Evolutionary conservation across 1,140 invertebrate species (phyloP).

Genomic region (Proctacanthus coquilletti): DNA sequence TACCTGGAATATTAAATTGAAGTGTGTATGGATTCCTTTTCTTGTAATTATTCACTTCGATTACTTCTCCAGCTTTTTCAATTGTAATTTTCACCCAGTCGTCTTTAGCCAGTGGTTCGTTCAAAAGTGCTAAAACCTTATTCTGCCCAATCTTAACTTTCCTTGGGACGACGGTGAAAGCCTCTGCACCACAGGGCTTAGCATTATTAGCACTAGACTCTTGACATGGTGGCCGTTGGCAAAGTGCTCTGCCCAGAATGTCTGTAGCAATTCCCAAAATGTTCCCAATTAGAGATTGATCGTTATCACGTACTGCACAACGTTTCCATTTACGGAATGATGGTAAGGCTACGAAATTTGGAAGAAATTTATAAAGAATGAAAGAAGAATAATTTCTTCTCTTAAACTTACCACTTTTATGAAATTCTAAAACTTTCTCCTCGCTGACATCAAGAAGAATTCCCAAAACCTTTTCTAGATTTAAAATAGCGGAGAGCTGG

Average conservation of each 20-base stretch:
- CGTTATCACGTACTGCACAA: constrained; percentile 58
- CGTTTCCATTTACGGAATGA: constrained; percentile 61
- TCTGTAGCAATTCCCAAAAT: constrained; percentile 59
- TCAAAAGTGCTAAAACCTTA: constrained; percentile 60
- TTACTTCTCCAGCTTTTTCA: constrained; percentile 60
- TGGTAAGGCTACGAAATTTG: constrained; percentile 38
- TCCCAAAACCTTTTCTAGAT: constrained; percentile 53
- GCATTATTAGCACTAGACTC: constrained; percentile 11
- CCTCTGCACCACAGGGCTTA: constrained; percentile 20
- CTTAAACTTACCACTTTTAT: constrained; percentile 33
- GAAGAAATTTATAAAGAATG: background rate
- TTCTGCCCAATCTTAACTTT: constrained; percentile 46
- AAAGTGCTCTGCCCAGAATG: constrained; percentile 48
- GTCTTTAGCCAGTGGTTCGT: constrained; percentile 54
- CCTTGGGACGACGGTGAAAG: constrained; percentile 25
- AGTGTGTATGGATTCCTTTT: constrained; percentile 65
- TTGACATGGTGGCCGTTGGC: constrained; percentile 35
- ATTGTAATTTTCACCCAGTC: constrained; percentile 58
- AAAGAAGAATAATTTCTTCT: constrained; percentile 1
- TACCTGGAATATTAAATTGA: constrained; percentile 58
- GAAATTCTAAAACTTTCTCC: constrained; percentile 40
- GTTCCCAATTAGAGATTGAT: constrained; percentile 63
- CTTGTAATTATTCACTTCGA: constrained; percentile 56
- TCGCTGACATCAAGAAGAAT: constrained; percentile 62
- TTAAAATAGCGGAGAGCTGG: constrained; percentile 43